A percentile compares a stretch with the other conserved stretches of the same genome.
These are phyloP conservation scores for Dorcus parallelipipedus DNA, from an alignment of 2,888 invertebrate genomes.

Conservation along the genomic window DNA sequence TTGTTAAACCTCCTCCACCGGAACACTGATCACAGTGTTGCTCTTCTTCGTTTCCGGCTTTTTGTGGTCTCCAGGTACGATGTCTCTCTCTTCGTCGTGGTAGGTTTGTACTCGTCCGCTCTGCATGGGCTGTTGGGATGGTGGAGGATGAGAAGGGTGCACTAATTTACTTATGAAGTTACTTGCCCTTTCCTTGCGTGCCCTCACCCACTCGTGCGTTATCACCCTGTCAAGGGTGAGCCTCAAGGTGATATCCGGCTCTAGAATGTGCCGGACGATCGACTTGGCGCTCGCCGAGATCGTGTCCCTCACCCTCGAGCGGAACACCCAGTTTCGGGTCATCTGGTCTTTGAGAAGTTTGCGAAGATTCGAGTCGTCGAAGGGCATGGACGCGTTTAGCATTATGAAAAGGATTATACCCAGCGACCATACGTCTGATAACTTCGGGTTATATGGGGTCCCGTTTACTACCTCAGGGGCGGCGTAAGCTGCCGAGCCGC, in stretches of 20 bases:
- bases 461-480: constrained; percentile 90
- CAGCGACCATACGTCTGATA: constrained; percentile 91
- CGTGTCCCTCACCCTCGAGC: constrained; percentile 64
- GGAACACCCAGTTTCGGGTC: constrained; percentile 75
- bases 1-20: constrained; percentile 27
- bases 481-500: constrained; percentile 96
- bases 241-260: constrained; percentile 78
- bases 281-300: constrained; percentile 71
- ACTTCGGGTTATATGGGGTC: constrained; percentile 82
- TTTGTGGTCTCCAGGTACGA: constrained; percentile 45
- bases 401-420: constrained; percentile 91
- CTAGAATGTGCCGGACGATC: constrained; percentile 75
- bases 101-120: constrained; percentile 17
- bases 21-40: constrained; percentile 44
- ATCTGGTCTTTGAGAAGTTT: constrained; percentile 82
- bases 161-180: constrained; percentile 59
- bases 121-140: constrained; percentile 19
- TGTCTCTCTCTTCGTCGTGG: constrained; percentile 35
- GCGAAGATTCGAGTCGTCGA: constrained; percentile 80
- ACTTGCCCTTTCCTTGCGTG: constrained; percentile 59
- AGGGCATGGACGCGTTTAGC: constrained; percentile 92
- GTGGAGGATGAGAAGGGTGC: constrained; percentile 57
- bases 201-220: constrained; percentile 72
- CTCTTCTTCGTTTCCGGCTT: constrained; percentile 47
- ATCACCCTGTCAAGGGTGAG: constrained; percentile 72